Evolutionary conservation across 2,888 invertebrate genomes (phyloP), one percentile per base, ranked within the genome.

Genomic region (Lepidochitona cinerea): DNA sequence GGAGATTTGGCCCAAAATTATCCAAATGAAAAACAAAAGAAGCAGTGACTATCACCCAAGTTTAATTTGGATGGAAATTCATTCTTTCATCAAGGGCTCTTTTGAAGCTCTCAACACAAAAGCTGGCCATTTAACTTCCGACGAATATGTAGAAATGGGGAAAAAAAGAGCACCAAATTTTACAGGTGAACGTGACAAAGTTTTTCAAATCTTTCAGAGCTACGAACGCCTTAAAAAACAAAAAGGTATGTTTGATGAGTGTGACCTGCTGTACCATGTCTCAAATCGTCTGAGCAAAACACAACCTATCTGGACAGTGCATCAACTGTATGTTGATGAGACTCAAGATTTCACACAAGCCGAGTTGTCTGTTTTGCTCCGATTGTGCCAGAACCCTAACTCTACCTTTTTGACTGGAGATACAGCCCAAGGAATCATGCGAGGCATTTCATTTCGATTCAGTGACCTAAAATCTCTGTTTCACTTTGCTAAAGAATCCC

Each of bases 281-380:
- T 78, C 73, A 53, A 71, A 68, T 0, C 75, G 85, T 2, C 70
- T 85, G 26, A 54, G 71, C 26, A 68, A 75, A 26, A 41, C 68
- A 29, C 59, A 70, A 12, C 68, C 73, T 18, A 72, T 77, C 7
- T 84, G 83, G 81, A 73, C 79, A 0, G 66, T 85, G 6, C 85
- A 85, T 69, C 82, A 86, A 78, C 74, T 88, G n/a, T 88, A 80
- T 75, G 86, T 88, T 0, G 88, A 88, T 70, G 88, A 88, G 75
- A 86, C 86, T 0, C 88, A 88, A 73, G 88, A 88, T 68, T 88
- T 88, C 76, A 86, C 87, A 0, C 88, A 88, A 72, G 86, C 87
- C 23, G 88, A 88, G 71, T 76, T 88, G n/a, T 83, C 82, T 70
- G 81, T 88, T 2, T 75, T 87, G 59, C 79, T 88, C 9, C 71